Evolutionary conservation across 2,888 invertebrate genomes (phyloP), one percentile per base, ranked within the genome.

Genomic region (Athrips mouffetella): DNA sequence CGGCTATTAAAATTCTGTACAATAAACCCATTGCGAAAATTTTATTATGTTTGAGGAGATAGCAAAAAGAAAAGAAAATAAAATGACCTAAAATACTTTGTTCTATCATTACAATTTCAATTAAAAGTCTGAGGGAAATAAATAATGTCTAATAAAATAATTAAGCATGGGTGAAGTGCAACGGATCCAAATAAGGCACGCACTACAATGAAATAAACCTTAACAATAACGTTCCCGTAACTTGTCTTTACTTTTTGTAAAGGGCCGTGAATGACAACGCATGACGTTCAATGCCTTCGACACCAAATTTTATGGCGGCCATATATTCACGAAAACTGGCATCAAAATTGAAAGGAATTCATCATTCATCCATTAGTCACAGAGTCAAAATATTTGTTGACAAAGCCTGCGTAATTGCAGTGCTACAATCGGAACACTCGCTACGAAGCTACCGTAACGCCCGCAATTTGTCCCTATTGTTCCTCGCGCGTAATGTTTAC

Each of bases 341-440:
- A 82, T 83, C 81, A 75, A 80, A 67, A 77, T 80, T 85, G 79
- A 79, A 86, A 85, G 75, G 83, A 77, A 80, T 76, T 80, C 85
- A 87, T 88, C 85, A 86, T 86, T 88, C 87, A 87, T 82, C 81
- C 59, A 86, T 88, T 87, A 80, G 88, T 85, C 76, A 85, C 87
- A 85, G 81, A 79, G 78, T 76, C 79, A 81, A 79, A 84, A 83
- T 79, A 78, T 80, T 81, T 80, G 76, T 81, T 81, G 82, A 77
- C 83, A 80, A 81, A 78, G 76, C 73, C 78, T 77, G 72, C 73
- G 73, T 85, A 81, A 86, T 84, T 83, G 82, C 73, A 80, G 68
- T 70, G 71, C 74, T 84, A 86, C 84, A 88, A 85, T 86, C 83
- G 79, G 67, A 77, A 81, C 83, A 82, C 83, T 83, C 78, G 81